Evolutionary conservation across 2,888 invertebrate species (phyloP).

Genomic region (Blera fallax): DNA sequence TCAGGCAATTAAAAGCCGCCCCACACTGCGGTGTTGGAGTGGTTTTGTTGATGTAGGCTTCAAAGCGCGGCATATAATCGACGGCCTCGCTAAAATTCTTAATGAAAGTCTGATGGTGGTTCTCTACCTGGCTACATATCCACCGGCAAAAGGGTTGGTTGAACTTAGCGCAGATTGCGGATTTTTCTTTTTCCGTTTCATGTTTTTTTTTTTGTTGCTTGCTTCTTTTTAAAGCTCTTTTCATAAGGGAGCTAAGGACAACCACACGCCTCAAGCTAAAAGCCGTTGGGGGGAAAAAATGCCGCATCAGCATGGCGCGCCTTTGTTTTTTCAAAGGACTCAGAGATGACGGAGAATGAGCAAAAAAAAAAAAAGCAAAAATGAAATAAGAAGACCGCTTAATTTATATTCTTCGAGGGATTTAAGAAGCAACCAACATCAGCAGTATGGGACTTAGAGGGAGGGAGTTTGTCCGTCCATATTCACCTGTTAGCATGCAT

Average conservation of each 20-base stretch:
- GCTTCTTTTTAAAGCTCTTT: conserved; percentile 1
- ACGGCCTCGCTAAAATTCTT: neutral
- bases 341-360: neutral
- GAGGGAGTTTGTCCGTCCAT: conserved; percentile 1
- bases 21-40: neutral
- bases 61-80: conserved; percentile 11
- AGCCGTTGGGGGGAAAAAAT: conserved; percentile 35
- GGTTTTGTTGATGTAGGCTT: conserved; percentile 3
- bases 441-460: neutral
- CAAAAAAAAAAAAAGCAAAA: neutral
- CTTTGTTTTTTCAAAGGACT: conserved; percentile 35
- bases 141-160: conserved; percentile 43
- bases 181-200: conserved; percentile 15
- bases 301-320: conserved; percentile 49
- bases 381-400: neutral
- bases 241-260: neutral
- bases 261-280: conserved; percentile 21
- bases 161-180: conserved; percentile 42
- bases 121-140: neutral
- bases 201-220: neutral
- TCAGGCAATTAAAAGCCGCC: conserved; percentile 59
- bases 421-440: conserved; percentile 34
- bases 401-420: conserved; percentile 52
- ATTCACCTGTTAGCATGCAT: conserved; percentile 67
- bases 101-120: conserved; percentile 3